Conservation (phyloP, 2,888 invertebrate genomes). For the Eupithecia vulgata region DNA sequence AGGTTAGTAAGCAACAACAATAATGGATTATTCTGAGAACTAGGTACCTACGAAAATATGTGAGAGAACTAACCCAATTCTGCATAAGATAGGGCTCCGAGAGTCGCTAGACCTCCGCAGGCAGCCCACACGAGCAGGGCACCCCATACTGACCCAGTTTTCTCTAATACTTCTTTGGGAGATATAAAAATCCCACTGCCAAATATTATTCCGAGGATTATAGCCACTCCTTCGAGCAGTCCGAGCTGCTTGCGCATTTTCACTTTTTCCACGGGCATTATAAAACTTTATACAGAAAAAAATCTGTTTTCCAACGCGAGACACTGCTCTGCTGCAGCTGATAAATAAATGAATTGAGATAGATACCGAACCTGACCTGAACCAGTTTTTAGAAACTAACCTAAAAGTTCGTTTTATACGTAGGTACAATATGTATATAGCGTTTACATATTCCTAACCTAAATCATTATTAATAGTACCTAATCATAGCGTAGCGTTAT, state of each 20-base stretch:
- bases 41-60: neutral
- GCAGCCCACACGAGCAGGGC: constrained; percentile 94
- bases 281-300: constrained; percentile 21
- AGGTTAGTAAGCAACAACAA: neutral
- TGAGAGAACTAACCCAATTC: constrained; percentile 88
- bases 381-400: constrained; percentile 2
- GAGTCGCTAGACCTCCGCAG: constrained; percentile 94
- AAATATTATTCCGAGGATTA: constrained; percentile 96
- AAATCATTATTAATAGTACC: too few species aligned
- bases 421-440: too few species aligned
- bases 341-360: neutral
- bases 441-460: too few species aligned
- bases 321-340: neutral
- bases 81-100: constrained; percentile 98
- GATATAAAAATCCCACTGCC: constrained; percentile 98
- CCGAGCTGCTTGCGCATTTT: constrained; percentile 95
- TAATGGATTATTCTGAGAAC: neutral
- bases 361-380: neutral
- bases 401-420: too few species aligned
- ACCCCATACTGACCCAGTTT: constrained; percentile 95
- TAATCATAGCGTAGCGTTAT: too few species aligned
- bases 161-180: constrained; percentile 95
- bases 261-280: constrained; percentile 83
- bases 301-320: neutral
- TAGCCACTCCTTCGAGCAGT: constrained; percentile 95